These are phyloP conservation scores for Pandemis heparana DNA, from an alignment of 2,888 invertebrate species.

Conservation along the genomic window DNA sequence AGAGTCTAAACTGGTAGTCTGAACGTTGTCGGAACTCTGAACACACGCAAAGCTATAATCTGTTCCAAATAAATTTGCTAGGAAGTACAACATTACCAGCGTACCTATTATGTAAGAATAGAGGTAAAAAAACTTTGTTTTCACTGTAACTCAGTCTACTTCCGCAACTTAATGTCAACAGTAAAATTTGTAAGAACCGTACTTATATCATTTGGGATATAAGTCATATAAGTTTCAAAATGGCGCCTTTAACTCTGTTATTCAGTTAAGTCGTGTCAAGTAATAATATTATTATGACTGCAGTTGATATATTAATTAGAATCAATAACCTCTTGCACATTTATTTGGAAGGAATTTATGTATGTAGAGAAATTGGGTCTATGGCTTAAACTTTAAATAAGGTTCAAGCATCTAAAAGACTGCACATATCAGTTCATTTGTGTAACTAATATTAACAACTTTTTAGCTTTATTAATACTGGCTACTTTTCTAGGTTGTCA, in stretches of 20 bases:
- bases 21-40: slow-evolving; percentile 51
- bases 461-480: slow-evolving; percentile 10
- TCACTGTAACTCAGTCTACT: neutral
- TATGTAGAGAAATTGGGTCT: slow-evolving; percentile 25
- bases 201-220: neutral
- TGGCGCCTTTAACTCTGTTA: neutral
- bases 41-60: slow-evolving; percentile 44
- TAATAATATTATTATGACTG: neutral
- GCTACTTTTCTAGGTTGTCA: neutral
- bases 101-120: neutral
- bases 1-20: slow-evolving; percentile 46
- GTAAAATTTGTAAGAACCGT: neutral
- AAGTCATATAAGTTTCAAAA: slow-evolving; percentile 3
- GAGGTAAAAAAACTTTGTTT: neutral
- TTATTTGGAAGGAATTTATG: neutral
- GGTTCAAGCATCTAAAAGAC: slow-evolving; percentile 30
- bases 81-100: neutral
- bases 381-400: slow-evolving; percentile 9
- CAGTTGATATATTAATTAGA: neutral
- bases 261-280: neutral
- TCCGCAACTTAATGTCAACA: neutral
- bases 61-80: slow-evolving; percentile 18
- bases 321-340: neutral
- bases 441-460: slow-evolving; percentile 28
- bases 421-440: slow-evolving; percentile 11